Evolutionary conservation across 1,140 invertebrate species (phyloP), one percentile per base, ranked within the genome.

Genomic region (Campoletis sonorensis): DNA sequence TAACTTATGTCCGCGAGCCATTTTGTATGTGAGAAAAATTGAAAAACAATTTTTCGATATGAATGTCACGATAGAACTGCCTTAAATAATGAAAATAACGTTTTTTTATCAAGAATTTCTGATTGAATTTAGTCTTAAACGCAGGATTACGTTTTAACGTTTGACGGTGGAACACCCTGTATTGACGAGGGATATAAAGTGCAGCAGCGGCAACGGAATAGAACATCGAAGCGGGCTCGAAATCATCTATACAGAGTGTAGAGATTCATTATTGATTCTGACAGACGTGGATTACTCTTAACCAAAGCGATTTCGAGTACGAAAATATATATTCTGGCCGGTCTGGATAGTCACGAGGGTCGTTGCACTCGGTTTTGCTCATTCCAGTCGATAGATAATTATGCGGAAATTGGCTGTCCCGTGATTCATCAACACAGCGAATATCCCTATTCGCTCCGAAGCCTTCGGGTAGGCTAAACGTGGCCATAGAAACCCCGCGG

Each of bases 231-330:
- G 61, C 61, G 61, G 4, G 23, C 0, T 13, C 21, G 61, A 67
- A 3, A 64, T 16, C 21, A 64, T 64, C 8, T 54, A 54, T 15
- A 54, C 2, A 23, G n/a, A n/a, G n/a, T n/a, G 18, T 10, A n/a
- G 58, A 64, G 61, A 67, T 67, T 23, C 61, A 67, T 67, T 67
- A 67, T 67, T 67, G 61, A 67, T 67, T 67, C 23, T 67, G 61
- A 67, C 23, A 67, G 61, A 67, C 61, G 61, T 26, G 61, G 61
- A 67, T 67, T 67, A 67, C 61, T 67, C 61, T 23, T 67, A 67
- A 67, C 61, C 61, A 5, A 67, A 67, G 23, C 61, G 61, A 8
- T 67, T 27, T 15, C 21, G 54, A 23, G 54, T 58, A 58, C 61
- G 23, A 67, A 67, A 23, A 67, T 26, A 67, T 64, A 64, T 23